Base-by-base conservation (phyloP, 37 sponge, comb jelly and placozoan species). In the Beroe forskalii region DNA sequence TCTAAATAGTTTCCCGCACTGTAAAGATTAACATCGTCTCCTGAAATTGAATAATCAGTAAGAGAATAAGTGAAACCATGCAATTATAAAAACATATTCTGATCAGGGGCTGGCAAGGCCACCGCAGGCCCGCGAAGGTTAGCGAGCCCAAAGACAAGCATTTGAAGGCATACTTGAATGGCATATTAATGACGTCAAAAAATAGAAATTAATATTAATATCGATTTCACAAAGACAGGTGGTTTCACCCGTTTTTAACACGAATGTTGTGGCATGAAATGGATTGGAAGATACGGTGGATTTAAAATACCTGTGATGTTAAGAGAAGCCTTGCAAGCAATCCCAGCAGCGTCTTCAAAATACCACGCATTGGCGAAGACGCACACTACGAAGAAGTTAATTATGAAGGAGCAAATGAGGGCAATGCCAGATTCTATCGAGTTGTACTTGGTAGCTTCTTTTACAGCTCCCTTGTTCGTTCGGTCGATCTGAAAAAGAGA, bases 381-480 rank as follows among this genome's bases (percentile, higher is more conserved):
- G 60, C 75, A 62, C 24, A 90, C 90, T 4, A 92, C 92, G 55
- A 91, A 92, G 25, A 92, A 55, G 76, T 92, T 92, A 27, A 92
- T 91, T 1, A 92, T 28, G 38, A 92, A 92, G n/a, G 92, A 92
- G 33, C 60, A 60, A 6, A 62, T 23, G 23, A 92, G 90, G 0
- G 92, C 92, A 32, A 92, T 62, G 14, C 90, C 92, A 17, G 96
- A 95, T 69, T 95, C 96, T 32, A 95, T 95, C 66, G 91, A 92
- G 92, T 93, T 91, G 76, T 95, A 95, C 35, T 92, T 94, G 42
- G 91, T 93, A 41, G 93, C 96, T 76, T 95, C 96, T 55, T 90
- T 94, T 22, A 95, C 91, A 12, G 92, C 93, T 23, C 67, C 91
- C 31, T 31, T 30, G 60, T 91, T 92, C 23, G 19, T 91, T 62